These are phyloP conservation scores for Loriculus beryllinus DNA, from an alignment of 2,797 vertebrate genomes.

Conservation along the genomic window DNA sequence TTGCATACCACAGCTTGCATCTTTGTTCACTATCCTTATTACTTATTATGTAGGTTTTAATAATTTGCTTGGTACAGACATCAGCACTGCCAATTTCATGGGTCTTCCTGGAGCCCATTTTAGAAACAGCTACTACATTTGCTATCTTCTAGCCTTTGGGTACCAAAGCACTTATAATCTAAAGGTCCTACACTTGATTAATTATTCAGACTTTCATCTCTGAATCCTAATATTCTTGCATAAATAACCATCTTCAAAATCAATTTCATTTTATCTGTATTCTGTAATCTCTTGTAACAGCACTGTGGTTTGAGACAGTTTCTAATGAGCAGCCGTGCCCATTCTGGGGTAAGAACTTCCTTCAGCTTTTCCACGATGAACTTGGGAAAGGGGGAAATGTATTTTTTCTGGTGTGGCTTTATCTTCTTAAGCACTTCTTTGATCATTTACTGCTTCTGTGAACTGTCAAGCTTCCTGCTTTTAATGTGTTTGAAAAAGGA, in stretches of 20 bases:
- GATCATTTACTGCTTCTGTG: background rate
- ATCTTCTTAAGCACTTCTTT: background rate
- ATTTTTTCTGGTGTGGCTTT: background rate
- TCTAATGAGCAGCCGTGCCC: background rate
- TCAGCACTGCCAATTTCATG: background rate
- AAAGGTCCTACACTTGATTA: background rate
- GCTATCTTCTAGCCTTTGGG: background rate
- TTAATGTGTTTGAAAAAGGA: background rate
- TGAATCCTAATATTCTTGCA: background rate
- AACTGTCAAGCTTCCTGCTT: background rate
- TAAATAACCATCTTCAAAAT: background rate
- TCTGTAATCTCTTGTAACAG: background rate
- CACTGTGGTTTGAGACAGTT: background rate
- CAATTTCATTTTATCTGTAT: background rate
- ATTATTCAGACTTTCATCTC: background rate
- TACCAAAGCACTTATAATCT: background rate
- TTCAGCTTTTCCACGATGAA: background rate
- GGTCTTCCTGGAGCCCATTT: background rate
- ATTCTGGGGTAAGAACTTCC: background rate
- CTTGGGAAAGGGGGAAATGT: background rate
- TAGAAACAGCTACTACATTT: background rate
- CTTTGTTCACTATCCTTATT: background rate
- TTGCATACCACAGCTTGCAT: background rate
- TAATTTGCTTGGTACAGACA: background rate
- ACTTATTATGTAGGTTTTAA: background rate